Conservation (phyloP, 2,888 invertebrate species). For the Macrosiphum euphorbiae region DNA sequence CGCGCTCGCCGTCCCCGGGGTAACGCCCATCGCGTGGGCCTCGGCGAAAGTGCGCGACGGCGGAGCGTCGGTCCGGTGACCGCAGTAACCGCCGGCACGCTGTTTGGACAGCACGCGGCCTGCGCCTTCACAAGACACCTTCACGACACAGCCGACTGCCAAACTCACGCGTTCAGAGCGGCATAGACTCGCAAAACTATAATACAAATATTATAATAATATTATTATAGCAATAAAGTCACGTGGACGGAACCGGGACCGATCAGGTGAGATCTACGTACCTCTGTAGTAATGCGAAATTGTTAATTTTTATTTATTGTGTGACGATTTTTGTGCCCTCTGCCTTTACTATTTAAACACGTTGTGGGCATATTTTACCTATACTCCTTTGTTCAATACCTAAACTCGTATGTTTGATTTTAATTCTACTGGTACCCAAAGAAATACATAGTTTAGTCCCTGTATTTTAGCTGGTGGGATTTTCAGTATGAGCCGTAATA, state of each 20-base stretch:
- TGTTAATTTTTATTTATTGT: not conserved
- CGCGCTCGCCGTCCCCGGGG: not conserved
- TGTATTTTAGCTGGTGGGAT: not conserved
- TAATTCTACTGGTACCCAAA: not conserved
- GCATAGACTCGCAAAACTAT: not conserved
- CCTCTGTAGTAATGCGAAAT: not conserved
- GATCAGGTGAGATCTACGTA: not conserved
- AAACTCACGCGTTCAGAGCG: not conserved
- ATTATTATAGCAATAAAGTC: not conserved
- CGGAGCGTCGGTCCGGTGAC: not conserved
- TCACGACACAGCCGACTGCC: not conserved
- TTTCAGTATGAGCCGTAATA: not conserved
- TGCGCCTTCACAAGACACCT: not conserved
- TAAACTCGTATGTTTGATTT: not conserved
- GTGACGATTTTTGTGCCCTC: not conserved
- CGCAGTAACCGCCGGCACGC: conserved; percentile 51
- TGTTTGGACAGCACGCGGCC: conserved; percentile 49
- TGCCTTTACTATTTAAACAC: not conserved
- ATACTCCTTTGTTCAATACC: not conserved
- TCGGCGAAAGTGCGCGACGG: conserved; percentile 1
- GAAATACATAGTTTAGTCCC: not conserved
- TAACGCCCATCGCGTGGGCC: conserved; percentile 38
- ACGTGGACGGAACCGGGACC: no score
- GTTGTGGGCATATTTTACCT: not conserved
- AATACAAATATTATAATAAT: not conserved